Percentiles rank a stretch among this genome's conserved stretches.
phyloP scores from a whole-genome alignment of 2,113 vertebrate genomes.

The Illadopsis cleaveri region DNA sequence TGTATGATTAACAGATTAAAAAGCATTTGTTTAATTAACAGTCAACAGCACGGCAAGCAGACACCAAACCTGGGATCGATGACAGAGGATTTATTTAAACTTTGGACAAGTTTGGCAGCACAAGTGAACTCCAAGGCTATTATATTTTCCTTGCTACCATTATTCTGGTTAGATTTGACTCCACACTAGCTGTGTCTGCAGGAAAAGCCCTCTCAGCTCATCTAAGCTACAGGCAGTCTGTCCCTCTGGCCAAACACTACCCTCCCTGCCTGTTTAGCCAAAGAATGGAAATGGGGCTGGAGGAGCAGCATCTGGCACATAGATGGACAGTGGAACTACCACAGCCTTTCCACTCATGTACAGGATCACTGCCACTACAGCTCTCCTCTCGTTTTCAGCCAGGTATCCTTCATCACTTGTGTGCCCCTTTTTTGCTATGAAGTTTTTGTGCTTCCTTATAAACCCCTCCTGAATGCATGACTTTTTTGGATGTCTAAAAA shows the following conservation, averaged over 20 bases:
- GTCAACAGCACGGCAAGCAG: background rate
- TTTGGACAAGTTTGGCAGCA: background rate
- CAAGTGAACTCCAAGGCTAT: background rate
- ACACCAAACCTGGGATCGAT: background rate
- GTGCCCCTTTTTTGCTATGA: background rate
- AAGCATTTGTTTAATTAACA: background rate
- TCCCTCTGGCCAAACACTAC: background rate
- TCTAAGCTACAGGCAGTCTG: background rate
- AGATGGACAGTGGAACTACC: background rate
- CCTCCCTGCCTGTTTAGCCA: rapidly evolving
- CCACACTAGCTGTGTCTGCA: background rate
- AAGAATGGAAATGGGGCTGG: too few species aligned
- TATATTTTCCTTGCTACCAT: background rate
- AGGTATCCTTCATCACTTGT: background rate
- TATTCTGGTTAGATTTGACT: background rate
- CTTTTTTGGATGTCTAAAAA: background rate
- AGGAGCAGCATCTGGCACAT: rapidly evolving
- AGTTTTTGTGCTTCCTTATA: background rate
- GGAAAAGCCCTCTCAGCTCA: background rate
- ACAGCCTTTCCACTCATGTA: background rate
- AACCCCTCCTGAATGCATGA: background rate
- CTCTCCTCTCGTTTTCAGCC: background rate
- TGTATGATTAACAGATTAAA: background rate
- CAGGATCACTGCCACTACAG: background rate
- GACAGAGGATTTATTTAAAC: background rate